Base-by-base conservation (phyloP, 2,888 invertebrate species). In the Tachystola acroxantha region DNA sequence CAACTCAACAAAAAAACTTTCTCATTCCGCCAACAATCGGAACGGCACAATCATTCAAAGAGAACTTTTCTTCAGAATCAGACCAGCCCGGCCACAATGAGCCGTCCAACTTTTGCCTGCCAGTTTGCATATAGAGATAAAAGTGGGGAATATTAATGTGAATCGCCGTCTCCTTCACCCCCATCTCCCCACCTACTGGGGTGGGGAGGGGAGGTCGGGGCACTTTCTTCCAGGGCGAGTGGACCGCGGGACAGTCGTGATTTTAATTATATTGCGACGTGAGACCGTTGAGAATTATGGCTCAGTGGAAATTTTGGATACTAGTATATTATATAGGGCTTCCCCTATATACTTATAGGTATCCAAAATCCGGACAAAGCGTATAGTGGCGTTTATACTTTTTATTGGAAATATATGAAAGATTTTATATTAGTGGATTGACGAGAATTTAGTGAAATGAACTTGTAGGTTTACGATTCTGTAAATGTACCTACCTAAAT, bases 111-210 rank as follows among this genome's bases (percentile, higher is more conserved):
- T 78, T 77, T 75, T 73, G 74, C 71, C 78, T 76, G 82, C 85
- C 85, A 84, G 85, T 86, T 86, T 85, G 86, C 86, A 86, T 86
- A 85, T 85, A 86, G 86, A 86, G 86, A 86, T 86, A 86, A 86
- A 86, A 86, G 85, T 84, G 76, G 84, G 82, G 86, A 85, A 86
- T 86, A 86, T 85, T 86, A 86, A 86, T 86, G 85, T 78, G 85
- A 74, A 77, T 78, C 74, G 73, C 72, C 76, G 58, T 49, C 64
- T 53, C 63, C 60, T 42, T 42, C 50, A 46, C 54, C 57, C 56
- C 56, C 46, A 50, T 39, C 44, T 48, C 46, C 53, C 54, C 53
- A 46, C 27, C 44, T 36, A 42, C 36, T 42, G 34, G 45, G 57
- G 58, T 53, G 41, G 46, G 45, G 45, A n/a, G 40, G 44, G 55